Conservation (phyloP, 1,140 invertebrate genomes). For the Drosophila ficusphila region DNA sequence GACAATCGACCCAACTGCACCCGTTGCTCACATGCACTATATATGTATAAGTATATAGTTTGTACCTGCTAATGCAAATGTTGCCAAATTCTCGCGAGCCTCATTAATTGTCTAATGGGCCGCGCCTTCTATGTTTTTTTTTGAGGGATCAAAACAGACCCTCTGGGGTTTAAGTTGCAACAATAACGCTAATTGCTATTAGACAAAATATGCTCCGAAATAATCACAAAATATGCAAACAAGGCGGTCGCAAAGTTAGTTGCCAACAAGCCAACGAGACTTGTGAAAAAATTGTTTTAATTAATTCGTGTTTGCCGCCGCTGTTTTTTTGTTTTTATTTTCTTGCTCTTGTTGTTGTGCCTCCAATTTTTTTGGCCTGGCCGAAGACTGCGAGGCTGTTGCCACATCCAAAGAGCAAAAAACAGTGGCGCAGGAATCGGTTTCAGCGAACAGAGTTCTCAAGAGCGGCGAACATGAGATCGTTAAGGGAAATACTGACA, state of each 20-base stretch:
- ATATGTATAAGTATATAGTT: slow-evolving; percentile 10
- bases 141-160: slow-evolving; percentile 14
- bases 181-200: slow-evolving; percentile 76
- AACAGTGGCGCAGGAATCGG: slow-evolving; percentile 32
- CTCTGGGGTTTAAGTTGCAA: slow-evolving; percentile 22
- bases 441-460: slow-evolving; percentile 30
- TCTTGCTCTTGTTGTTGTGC: slow-evolving; percentile 30
- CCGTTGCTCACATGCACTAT: neutral
- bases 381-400: slow-evolving; percentile 23
- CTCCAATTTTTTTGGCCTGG: slow-evolving; percentile 11
- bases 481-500: slow-evolving; percentile 41
- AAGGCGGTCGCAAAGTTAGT: slow-evolving; percentile 63
- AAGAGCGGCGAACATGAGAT: slow-evolving; percentile 42
- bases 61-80: slow-evolving; percentile 33
- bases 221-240: slow-evolving; percentile 77
- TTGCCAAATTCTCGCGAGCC: slow-evolving; percentile 50
- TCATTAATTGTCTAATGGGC: slow-evolving; percentile 79
- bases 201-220: slow-evolving; percentile 66
- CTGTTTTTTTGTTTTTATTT: neutral
- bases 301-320: slow-evolving; percentile 64
- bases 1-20: neutral
- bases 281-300: slow-evolving; percentile 73
- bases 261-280: slow-evolving; percentile 59
- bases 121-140: slow-evolving; percentile 43
- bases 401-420: slow-evolving; percentile 39